These are phyloP conservation scores for Ptiloglossa arizonensis DNA, from an alignment of 1,140 invertebrate species.

Conservation along the genomic window DNA sequence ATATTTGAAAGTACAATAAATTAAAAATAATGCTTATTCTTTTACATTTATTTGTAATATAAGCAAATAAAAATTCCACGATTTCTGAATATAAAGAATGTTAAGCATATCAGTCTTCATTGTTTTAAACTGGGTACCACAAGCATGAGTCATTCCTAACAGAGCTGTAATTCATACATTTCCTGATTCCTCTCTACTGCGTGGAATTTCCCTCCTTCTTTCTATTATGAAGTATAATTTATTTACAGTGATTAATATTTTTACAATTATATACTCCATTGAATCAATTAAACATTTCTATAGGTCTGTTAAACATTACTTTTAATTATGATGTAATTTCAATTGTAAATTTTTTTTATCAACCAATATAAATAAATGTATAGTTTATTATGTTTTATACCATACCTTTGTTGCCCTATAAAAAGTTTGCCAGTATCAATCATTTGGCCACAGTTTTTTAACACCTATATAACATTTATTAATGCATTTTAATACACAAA, in stretches of 20 bases:
- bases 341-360: background rate
- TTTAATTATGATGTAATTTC: background rate
- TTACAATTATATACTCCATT: background rate
- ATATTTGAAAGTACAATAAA: conserved; percentile 25
- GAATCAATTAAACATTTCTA: background rate
- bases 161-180: conserved; percentile 58
- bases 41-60: background rate
- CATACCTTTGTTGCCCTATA: conserved; percentile 92
- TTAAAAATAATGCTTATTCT: background rate
- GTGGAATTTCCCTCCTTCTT: conserved; percentile 7
- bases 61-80: background rate
- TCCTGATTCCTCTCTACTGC: conserved; percentile 48
- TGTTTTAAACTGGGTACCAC: conserved; percentile 59
- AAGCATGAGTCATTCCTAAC: conserved; percentile 67
- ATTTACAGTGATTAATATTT: background rate
- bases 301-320: background rate
- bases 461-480: conserved; percentile 81
- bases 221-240: background rate
- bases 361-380: conserved; percentile 16
- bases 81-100: background rate
- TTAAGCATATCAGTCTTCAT: conserved; percentile 41
- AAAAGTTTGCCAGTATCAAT: conserved; percentile 94
- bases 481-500: background rate
- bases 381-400: conserved; percentile 53
- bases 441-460: conserved; percentile 92